Conservation (phyloP, 1,140 invertebrate species). For the Drosophila funebris region DNA sequence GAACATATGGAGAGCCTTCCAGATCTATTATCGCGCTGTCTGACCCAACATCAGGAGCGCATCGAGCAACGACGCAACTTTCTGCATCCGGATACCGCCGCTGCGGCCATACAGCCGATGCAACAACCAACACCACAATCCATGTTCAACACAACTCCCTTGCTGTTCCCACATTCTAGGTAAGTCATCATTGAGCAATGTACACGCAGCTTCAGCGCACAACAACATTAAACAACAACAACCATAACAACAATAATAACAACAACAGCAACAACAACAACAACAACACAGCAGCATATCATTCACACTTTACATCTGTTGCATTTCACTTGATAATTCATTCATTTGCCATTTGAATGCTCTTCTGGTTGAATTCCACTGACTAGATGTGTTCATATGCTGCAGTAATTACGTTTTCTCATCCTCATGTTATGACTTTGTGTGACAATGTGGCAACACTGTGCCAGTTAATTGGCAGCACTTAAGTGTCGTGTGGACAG, state of each 20-base stretch:
- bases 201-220: conserved; percentile 1
- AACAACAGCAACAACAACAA: not conserved
- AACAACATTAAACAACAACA: too few relatives aligned
- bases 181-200: conserved; percentile 39
- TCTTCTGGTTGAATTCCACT: conserved; percentile 14
- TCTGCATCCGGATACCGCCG: conserved; percentile 92
- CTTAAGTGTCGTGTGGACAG: not conserved
- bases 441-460: not conserved
- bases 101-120: conserved; percentile 84
- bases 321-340: not conserved
- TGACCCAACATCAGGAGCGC: conserved; percentile 88
- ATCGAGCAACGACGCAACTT: conserved; percentile 92
- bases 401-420: not conserved
- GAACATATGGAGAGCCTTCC: conserved; percentile 90
- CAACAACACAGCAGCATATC: conserved; percentile 4
- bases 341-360: conserved; percentile 17
- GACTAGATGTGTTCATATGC: not conserved
- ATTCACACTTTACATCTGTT: not conserved
- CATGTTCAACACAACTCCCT: conserved; percentile 82
- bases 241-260: not conserved
- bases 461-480: not conserved
- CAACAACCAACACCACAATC: conserved; percentile 81
- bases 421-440: not conserved
- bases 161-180: conserved; percentile 84
- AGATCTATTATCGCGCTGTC: conserved; percentile 90